Evolutionary conservation across 2,797 vertebrate genomes (phyloP).

Genomic region (Squalus acanthias): DNA sequence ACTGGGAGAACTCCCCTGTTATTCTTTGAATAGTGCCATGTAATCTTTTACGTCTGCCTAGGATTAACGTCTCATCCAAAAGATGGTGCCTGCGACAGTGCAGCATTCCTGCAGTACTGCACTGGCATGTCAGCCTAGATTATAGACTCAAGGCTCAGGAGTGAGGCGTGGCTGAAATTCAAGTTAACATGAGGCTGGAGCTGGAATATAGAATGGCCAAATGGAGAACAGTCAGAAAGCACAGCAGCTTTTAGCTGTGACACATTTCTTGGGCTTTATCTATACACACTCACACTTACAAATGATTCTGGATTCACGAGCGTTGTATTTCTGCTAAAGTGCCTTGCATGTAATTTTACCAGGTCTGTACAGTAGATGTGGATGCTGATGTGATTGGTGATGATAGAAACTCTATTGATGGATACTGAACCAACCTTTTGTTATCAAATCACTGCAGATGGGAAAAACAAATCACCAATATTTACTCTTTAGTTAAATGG

Average conservation of each 20-base stretch:
- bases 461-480: too few relatives aligned
- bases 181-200: neutral
- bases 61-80: neutral
- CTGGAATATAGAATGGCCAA: neutral
- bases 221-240: too few relatives aligned
- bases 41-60: neutral
- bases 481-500: too few relatives aligned
- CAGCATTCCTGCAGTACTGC: neutral
- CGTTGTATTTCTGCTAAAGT: neutral
- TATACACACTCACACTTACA: too few relatives aligned
- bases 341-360: neutral
- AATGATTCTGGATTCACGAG: neutral
- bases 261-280: too few relatives aligned
- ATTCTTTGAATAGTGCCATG: neutral
- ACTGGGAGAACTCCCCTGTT: neutral
- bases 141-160: neutral
- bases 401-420: too few relatives aligned
- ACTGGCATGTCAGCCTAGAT: neutral
- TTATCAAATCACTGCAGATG: too few relatives aligned
- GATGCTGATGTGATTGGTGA: too few relatives aligned
- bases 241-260: too few relatives aligned
- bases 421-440: too few relatives aligned
- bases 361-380: too few relatives aligned
- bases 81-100: neutral
- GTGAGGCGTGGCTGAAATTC: neutral